phyloP scores from a whole-genome alignment of 2,113 vertebrate genomes.

The Globicephala melas region DNA sequence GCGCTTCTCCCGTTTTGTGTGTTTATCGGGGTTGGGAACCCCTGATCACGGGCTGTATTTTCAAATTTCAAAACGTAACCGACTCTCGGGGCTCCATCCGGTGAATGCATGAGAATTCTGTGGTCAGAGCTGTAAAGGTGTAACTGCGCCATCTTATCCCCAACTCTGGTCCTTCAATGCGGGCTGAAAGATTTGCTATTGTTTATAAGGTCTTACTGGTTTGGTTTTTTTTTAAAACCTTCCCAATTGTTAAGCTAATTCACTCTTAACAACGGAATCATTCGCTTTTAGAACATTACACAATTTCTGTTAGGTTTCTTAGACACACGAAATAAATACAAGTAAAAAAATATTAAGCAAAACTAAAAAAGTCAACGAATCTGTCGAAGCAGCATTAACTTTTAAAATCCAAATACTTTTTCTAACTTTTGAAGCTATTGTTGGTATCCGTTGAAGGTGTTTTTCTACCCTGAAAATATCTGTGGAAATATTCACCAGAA shows the following conservation, averaged over 20 bases:
- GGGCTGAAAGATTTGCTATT: neutral
- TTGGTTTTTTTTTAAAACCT: neutral
- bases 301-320: neutral
- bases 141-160: slow-evolving; percentile 54
- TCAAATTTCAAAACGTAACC: neutral
- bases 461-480: slow-evolving; percentile 16
- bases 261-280: neutral
- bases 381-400: neutral
- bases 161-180: neutral
- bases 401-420: slow-evolving; percentile 19
- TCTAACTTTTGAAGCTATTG: neutral
- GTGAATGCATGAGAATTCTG: neutral
- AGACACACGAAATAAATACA: neutral
- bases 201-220: neutral
- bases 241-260: neutral
- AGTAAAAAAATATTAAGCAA: slow-evolving; percentile 26
- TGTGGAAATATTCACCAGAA: slow-evolving; percentile 25
- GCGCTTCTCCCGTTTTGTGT: neutral
- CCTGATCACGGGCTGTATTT: neutral
- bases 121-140: neutral
- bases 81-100: neutral
- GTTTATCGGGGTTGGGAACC: fast-evolving
- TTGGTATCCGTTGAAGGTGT: neutral
- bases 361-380: neutral
- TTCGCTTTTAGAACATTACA: neutral